These are phyloP conservation scores for Phallusia fumigata DNA, from an alignment of 23 tunicate species.

Conservation along the genomic window DNA sequence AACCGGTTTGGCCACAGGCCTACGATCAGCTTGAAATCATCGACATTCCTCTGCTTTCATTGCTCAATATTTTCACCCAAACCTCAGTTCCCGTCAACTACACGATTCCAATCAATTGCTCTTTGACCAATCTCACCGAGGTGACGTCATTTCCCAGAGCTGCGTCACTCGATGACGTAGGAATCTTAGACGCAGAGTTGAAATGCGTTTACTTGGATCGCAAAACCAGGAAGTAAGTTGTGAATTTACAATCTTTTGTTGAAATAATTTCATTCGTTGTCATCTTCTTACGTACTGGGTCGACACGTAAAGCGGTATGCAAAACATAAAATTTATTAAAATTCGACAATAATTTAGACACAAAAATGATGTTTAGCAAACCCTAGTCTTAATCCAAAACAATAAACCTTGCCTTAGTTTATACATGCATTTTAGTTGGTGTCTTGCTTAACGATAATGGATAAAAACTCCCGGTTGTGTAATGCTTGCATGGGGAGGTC, in stretches of 20 bases:
- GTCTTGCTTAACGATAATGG: too few species aligned
- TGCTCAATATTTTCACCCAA: not conserved
- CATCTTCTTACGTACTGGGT: too few species aligned
- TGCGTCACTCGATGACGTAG: not conserved
- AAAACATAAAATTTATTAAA: too few species aligned
- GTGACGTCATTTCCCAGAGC: not conserved
- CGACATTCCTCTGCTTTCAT: not conserved
- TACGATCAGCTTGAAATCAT: not conserved
- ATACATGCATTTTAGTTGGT: too few species aligned
- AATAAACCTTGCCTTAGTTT: too few species aligned
- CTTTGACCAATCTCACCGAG: not conserved
- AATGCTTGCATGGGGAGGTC: too few species aligned
- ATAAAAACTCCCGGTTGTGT: too few species aligned
- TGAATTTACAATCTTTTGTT: not conserved
- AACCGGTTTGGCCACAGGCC: not conserved
- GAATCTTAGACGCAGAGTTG: not conserved
- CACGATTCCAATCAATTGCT: conserved; percentile 1
- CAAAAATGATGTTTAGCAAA: too few species aligned
- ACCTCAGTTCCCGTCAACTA: not conserved
- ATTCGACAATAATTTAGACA: too few species aligned
- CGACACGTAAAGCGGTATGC: too few species aligned
- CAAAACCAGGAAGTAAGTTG: not conserved
- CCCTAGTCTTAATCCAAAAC: too few species aligned
- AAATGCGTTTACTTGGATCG: not conserved
- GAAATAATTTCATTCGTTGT: too few species aligned